Percentiles rank a stretch among this genome's conserved stretches.
phyloP scores from a whole-genome alignment of 2,888 invertebrate genomes.

The Venusia cambrica region DNA sequence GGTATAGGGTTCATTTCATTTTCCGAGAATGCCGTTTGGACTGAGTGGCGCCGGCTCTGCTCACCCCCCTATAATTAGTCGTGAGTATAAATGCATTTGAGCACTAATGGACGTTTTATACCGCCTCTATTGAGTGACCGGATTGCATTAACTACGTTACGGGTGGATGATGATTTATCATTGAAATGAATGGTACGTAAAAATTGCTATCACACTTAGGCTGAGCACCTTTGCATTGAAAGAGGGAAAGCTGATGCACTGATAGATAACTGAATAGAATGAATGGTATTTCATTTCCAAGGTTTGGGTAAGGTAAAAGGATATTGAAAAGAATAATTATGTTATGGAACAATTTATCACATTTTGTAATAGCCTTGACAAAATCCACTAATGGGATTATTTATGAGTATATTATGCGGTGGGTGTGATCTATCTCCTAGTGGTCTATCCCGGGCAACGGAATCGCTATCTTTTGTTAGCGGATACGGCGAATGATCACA shows the following conservation, averaged over 20 bases:
- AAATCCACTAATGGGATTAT: too few species aligned
- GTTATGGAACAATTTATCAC: too few species aligned
- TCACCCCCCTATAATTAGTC: slow-evolving; percentile 51
- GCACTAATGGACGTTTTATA: slow-evolving; percentile 54
- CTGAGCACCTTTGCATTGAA: slow-evolving; percentile 17
- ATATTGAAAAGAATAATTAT: too few species aligned
- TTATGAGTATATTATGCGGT: too few species aligned
- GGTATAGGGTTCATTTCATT: slow-evolving; percentile 7
- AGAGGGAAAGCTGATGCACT: not conserved
- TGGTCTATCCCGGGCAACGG: too few species aligned
- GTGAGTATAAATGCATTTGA: slow-evolving; percentile 60
- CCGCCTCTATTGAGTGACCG: slow-evolving; percentile 36
- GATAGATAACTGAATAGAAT: not conserved
- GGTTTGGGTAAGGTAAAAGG: too few species aligned
- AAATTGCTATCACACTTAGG: slow-evolving; percentile 9
- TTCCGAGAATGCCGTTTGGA: not conserved
- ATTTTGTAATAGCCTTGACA: too few species aligned
- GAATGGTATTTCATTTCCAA: too few species aligned
- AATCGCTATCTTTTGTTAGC: too few species aligned
- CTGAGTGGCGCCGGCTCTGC: slow-evolving; percentile 7
- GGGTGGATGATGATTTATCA: slow-evolving; percentile 28
- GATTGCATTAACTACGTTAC: slow-evolving; percentile 28
- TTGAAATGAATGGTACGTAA: slow-evolving; percentile 22
- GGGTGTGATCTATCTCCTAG: too few species aligned
- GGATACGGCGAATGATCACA: too few species aligned